phyloP scores from a whole-genome alignment of 1,140 invertebrate species.

The Lucilia sericata region DNA sequence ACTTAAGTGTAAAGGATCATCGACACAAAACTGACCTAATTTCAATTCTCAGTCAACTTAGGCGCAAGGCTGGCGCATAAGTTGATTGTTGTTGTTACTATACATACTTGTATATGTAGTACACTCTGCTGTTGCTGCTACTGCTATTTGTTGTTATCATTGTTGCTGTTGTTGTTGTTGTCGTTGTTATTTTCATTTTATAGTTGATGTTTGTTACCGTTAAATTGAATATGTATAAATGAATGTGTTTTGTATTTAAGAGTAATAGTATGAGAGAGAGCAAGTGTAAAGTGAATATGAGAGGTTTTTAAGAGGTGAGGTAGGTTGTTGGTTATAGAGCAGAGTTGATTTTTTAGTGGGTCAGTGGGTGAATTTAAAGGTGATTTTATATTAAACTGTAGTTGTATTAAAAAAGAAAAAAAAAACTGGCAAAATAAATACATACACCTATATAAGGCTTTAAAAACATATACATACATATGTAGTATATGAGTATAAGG shows the following conservation, averaged over 20 bases:
- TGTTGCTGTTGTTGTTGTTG: conserved; percentile 11
- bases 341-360: conserved; percentile 46
- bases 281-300: neutral
- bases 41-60: conserved; percentile 63
- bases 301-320: neutral
- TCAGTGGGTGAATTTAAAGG: conserved; percentile 46
- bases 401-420: neutral
- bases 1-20: conserved; percentile 64
- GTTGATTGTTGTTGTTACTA: conserved; percentile 24
- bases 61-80: conserved; percentile 57
- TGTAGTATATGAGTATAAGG: too few species aligned
- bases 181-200: neutral
- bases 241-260: too few species aligned
- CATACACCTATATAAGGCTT: neutral
- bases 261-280: neutral
- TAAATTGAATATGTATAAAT: too few species aligned
- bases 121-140: neutral
- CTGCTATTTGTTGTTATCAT: neutral
- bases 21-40: conserved; percentile 68
- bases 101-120: neutral
- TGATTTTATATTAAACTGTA: conserved; percentile 41
- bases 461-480: too few species aligned
- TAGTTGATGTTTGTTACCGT: too few species aligned
- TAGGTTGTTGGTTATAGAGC: conserved; percentile 3
- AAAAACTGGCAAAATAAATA: neutral